Evolutionary conservation across 1,140 invertebrate genomes (phyloP).

Genomic region (Dendroctonus valens): DNA sequence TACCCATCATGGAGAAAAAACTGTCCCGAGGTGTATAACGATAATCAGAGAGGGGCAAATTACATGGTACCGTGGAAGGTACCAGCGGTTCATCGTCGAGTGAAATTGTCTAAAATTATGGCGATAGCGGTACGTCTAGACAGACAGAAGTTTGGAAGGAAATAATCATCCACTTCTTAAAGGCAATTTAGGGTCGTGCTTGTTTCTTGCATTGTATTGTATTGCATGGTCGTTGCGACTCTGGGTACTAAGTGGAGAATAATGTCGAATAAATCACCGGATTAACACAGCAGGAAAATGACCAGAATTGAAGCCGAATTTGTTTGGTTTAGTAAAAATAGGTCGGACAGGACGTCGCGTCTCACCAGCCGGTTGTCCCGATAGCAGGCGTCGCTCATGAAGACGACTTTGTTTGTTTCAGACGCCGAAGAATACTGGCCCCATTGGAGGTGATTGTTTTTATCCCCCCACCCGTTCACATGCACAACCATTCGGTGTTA

Average conservation of each 20-base stretch:
- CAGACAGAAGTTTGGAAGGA: conserved; percentile 8
- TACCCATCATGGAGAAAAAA: neutral
- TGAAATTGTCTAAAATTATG: conserved; percentile 17
- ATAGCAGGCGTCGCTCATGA: conserved; percentile 16
- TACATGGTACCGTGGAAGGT: conserved; percentile 5
- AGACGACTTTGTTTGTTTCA: conserved; percentile 24
- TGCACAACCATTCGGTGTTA: too few species aligned
- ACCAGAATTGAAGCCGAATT: too few species aligned
- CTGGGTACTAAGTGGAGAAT: too few species aligned
- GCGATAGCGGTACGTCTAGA: conserved; percentile 8
- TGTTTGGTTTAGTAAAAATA: conserved; percentile 1
- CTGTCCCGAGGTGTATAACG: conserved; percentile 7
- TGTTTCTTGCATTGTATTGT: too few species aligned
- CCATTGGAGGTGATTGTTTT: conserved; percentile 15
- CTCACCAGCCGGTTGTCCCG: conserved; percentile 12
- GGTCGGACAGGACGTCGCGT: conserved; percentile 21
- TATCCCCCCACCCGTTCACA: neutral
- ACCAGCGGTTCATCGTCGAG: neutral
- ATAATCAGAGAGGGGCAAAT: conserved; percentile 6
- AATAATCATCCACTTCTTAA: neutral
- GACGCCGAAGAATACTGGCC: conserved; percentile 22
- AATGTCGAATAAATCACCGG: too few species aligned
- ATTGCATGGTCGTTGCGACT: too few species aligned
- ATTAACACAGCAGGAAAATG: too few species aligned
- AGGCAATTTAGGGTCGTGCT: too few species aligned